phyloP scores from a whole-genome alignment of 2,113 vertebrate species.

The Carettochelys insculpta region DNA sequence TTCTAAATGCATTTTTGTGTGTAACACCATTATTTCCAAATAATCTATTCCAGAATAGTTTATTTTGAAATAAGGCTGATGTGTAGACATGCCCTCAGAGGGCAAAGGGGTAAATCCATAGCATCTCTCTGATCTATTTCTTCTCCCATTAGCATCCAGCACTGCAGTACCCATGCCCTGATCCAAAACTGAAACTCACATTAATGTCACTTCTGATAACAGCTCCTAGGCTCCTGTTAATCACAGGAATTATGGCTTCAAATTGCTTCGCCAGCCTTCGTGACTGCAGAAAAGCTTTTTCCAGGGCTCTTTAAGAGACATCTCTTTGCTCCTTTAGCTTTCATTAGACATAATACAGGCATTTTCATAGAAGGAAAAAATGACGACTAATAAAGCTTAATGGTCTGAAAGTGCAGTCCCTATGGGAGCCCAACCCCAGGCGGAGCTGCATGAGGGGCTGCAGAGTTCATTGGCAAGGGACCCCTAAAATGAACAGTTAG shows the following conservation, averaged over 20 bases:
- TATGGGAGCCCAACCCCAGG: background rate
- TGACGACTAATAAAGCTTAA: accelerated
- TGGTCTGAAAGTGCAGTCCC: background rate
- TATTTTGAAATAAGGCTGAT: too few species aligned
- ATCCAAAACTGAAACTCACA: constrained; percentile 37
- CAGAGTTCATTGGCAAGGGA: background rate
- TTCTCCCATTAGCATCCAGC: background rate
- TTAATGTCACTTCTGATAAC: constrained; percentile 38
- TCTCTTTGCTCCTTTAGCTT: constrained; percentile 34
- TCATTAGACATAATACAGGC: background rate
- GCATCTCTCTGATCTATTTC: background rate
- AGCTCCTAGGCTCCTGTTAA: constrained; percentile 50
- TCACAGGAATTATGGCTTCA: background rate
- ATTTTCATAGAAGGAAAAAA: background rate
- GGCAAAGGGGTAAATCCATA: background rate
- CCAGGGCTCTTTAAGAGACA: constrained; percentile 12
- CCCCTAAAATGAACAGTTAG: constrained; percentile 44
- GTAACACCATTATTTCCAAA: too few species aligned
- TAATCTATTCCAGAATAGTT: too few species aligned
- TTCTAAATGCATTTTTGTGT: too few species aligned
- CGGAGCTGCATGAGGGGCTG: background rate
- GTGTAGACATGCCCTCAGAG: too few species aligned
- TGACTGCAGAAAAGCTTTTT: background rate
- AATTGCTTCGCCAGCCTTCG: constrained; percentile 31
- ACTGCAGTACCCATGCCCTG: background rate